Evolutionary conservation across 2,888 invertebrate genomes (phyloP).

Genomic region (Anarsia innoxiella): DNA sequence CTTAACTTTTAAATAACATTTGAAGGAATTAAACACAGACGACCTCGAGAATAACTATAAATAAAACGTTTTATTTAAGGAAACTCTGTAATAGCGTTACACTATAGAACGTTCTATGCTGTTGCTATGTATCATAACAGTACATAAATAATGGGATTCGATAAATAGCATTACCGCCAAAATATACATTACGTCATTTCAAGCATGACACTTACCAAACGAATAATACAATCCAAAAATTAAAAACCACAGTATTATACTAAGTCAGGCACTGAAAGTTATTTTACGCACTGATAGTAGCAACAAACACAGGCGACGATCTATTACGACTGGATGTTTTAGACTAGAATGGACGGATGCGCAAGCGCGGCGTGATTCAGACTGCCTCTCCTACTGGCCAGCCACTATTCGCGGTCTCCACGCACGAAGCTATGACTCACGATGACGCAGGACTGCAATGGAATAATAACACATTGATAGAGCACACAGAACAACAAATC

Average conservation of each 20-base stretch:
- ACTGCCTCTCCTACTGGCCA: constrained; percentile 39
- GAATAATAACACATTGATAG: not conserved
- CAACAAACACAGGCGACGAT: constrained; percentile 52
- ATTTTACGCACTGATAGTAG: constrained; percentile 56
- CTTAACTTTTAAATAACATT: too few species aligned
- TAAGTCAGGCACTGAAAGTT: constrained; percentile 47
- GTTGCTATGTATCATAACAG: too few species aligned
- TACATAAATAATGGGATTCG: too few species aligned
- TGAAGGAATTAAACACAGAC: too few species aligned
- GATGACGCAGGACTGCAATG: constrained; percentile 23
- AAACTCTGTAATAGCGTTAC: too few species aligned
- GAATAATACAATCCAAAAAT: constrained; percentile 16
- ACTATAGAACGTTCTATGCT: too few species aligned
- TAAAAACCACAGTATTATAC: constrained; percentile 34
- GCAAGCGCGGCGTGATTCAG: constrained; percentile 52
- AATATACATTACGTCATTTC: too few species aligned
- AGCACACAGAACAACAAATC: not conserved
- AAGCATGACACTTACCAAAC: too few species aligned
- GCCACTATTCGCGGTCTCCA: constrained; percentile 26
- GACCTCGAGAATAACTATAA: too few species aligned
- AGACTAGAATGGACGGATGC: constrained; percentile 42
- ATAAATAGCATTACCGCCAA: too few species aligned
- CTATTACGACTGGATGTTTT: constrained; percentile 32
- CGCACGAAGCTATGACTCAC: constrained; percentile 35
- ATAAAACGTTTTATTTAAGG: too few species aligned